Evolutionary conservation across 2,797 vertebrate genomes (phyloP).

Genomic region (Tokudaia muenninki): DNA sequence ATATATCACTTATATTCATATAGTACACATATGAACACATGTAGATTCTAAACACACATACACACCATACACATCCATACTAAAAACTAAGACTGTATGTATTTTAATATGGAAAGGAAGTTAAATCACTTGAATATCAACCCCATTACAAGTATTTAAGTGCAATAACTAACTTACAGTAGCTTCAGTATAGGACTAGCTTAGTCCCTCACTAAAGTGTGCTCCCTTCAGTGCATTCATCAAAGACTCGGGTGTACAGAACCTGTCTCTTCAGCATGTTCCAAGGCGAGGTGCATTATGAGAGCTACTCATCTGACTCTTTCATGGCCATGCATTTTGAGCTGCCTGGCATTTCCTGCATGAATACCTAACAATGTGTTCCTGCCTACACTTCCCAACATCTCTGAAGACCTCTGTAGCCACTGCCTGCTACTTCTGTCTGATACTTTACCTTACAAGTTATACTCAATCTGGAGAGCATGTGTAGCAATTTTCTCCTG

Average conservation of each 20-base stretch:
- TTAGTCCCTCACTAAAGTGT: neutral
- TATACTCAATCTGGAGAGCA: neutral
- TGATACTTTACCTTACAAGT: neutral
- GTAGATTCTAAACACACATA: neutral
- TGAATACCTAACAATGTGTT: neutral
- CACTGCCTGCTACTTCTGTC: neutral
- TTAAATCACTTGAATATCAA: neutral
- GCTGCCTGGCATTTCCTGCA: neutral
- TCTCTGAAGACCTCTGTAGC: neutral
- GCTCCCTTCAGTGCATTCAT: too few species aligned
- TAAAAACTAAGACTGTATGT: neutral
- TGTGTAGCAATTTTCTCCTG: neutral
- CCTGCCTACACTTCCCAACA: neutral
- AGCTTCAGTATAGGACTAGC: neutral
- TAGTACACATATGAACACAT: neutral
- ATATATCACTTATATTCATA: neutral
- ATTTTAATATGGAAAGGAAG: neutral
- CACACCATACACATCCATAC: neutral
- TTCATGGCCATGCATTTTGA: neutral
- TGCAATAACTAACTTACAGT: accelerated
- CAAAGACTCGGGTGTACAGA: neutral
- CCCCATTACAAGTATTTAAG: neutral
- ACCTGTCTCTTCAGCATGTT: neutral
- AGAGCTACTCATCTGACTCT: neutral
- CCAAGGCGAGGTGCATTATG: neutral